These are phyloP conservation scores for Aurelia sp. DNA, from an alignment of 30 jellyfish, hydroid and myxozoan species.

Conservation along the genomic window DNA sequence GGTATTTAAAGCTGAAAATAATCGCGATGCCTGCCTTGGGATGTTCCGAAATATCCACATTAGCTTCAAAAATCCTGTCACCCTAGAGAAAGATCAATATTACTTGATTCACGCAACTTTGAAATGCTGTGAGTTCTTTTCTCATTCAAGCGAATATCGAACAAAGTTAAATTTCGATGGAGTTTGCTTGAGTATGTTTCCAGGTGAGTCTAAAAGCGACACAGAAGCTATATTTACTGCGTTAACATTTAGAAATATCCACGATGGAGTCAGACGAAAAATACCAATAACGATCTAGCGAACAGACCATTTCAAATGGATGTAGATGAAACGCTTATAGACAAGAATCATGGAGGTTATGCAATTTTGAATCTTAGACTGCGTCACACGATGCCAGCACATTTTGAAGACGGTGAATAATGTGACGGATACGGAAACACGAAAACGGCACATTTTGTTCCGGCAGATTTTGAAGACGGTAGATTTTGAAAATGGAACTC, in stretches of 20 bases:
- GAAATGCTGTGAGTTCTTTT: slow-evolving; percentile 40
- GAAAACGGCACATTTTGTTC: too few species aligned
- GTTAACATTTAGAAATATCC: slow-evolving; percentile 44
- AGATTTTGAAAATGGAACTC: too few species aligned
- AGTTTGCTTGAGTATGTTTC: slow-evolving; percentile 37
- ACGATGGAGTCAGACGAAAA: slow-evolving; percentile 38
- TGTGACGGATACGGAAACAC: too few species aligned
- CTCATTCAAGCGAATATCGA: slow-evolving; percentile 16
- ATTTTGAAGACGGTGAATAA: too few species aligned
- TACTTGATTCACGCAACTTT: slow-evolving; percentile 37
- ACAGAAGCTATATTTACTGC: slow-evolving; percentile 53
- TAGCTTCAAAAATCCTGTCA: slow-evolving; percentile 31
- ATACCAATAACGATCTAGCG: slow-evolving; percentile 48
- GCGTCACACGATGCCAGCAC: too few species aligned
- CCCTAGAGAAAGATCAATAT: slow-evolving; percentile 5
- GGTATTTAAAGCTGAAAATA: slow-evolving; percentile 47
- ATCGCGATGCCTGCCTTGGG: slow-evolving; percentile 3
- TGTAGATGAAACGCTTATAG: too few species aligned
- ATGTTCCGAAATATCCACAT: slow-evolving; percentile 31
- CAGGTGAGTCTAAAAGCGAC: not conserved
- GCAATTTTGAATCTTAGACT: too few species aligned
- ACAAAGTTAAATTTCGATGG: slow-evolving; percentile 49
- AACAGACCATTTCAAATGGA: not conserved
- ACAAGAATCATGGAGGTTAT: too few species aligned
- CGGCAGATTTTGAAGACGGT: too few species aligned